Base-by-base conservation (phyloP, 2,113 vertebrate genomes). In the Pituophis catenifer region DNA sequence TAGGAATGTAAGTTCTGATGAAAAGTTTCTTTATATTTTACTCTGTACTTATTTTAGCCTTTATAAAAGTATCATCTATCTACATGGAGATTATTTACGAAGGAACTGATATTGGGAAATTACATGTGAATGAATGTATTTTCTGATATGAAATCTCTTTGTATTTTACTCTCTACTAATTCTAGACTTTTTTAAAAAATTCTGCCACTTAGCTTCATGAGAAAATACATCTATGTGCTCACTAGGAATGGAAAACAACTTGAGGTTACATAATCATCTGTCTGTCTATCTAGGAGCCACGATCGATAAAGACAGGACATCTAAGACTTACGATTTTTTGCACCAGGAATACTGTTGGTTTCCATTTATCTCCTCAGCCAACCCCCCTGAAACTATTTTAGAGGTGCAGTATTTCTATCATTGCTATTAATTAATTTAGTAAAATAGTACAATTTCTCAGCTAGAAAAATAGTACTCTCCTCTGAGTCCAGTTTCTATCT, bases 251-350 rank as follows among this genome's bases (percentile, higher is more conserved):
- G 6, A 81, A 81, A 38, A 81, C 6, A 6, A 38, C 15, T 38
- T 19, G 70, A 81, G 17, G 17, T 6, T 38, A 81, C 33, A 19
- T 81, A 33, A 75, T 75, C n/a, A 38, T 85, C 29, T 89, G 57
- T 50, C 75, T 59, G 4, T 53, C n/a, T 65, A 10, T 88, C 15
- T 62, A 94, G 93, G 93, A 50, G 93, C 91, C 57, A 94, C 91
- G 17, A 94, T 94, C 9, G 93, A 94, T 92, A 86, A 44, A 50
- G 44, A n/a, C 55, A 94, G 93, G 57, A 92, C 93, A 55, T 92
- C 93, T 12, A 54, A 86, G 21, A 92, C 24, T 50, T 94, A 90
- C 3, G 75, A 86, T 5, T 50, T 33, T 55, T 17, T 55, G n/a
- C 50, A 15, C 5, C 8, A 1, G 33, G 3, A 85, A 0, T 29